Base-by-base conservation (phyloP, 2,797 vertebrate genomes). In the Triplophysa bombifrons region DNA sequence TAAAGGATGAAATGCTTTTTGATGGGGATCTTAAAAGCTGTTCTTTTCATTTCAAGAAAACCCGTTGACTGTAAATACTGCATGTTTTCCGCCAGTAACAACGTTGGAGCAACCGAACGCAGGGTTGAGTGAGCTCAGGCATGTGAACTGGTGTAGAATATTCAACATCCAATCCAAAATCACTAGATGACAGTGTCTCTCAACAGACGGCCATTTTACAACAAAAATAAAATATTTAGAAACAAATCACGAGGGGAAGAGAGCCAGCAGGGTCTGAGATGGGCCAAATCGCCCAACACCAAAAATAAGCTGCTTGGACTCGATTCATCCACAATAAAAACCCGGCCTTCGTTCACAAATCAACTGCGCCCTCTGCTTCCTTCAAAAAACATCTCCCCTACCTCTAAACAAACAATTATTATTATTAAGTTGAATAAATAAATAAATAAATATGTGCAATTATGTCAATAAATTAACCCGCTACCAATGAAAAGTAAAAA, bases 361-460 rank as follows among this genome's bases (percentile, higher is more conserved):
- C 58, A 70, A 34, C 71, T 60, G 25, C 55, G 50, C 63, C 25
- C 69, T 48, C 56, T 11, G 12, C 58, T 20, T 44, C 10, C 41
- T 13, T 48, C 2, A 48, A 48, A 34, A 44, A n/a, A 70, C 46
- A 34, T 20, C 34, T 16, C 2, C 25, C 27, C n/a, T 41, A 41
- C n/a, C 25, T 30, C 50, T 53, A 53, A 72, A 64, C 48, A 61
- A 61, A 20, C 38, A 68, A 60, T 14, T 68, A 3, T 48, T 1
- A 0, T 27, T 27, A 27, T 27, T 55, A 67, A 27, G 19, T 72
- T 60, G 20, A 51, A 17, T 75, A 61, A 82, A 86, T 82, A 82
- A 85, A 89, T 86, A 82, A 91, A 92, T 90, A 89, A 83, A 89
- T 89, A 89, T 90, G 84, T 90, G 88, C 89, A 92, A n/a, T 84